Base-by-base conservation (phyloP, 2,888 invertebrate genomes). In the Conchocele bisecta region DNA sequence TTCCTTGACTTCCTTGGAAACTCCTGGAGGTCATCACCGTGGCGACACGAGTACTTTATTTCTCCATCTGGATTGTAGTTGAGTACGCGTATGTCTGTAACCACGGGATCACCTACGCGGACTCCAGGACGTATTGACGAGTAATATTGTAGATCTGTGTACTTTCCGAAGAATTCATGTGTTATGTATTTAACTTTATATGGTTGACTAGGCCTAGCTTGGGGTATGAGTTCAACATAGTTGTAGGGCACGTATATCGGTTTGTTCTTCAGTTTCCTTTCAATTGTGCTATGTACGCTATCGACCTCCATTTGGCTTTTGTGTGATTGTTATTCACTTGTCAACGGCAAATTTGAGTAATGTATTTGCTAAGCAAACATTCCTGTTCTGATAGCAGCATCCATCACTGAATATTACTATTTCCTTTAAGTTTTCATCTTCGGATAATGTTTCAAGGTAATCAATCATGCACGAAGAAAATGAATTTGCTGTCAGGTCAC, bases 301-400 rank as follows among this genome's bases (percentile, higher is more conserved):
- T 74, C 74, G 13, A 51, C 63, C 42, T 73, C 74, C 70, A 74
- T 74, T 46, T 71, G 70, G 15, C 28, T 69, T 71, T 39, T 71
- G 71, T 22, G 39, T 44, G 48, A 71, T 68, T 53, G 29, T 37
- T 22, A 68, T 53, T 42, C 48, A 33, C 41, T 42, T 24, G 46
- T 44, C 48, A 26, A 33, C 39, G 24, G 58, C 56, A 35, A 68
- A 31, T 17, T 56, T 17, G 15, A 29, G 35, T 26, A 71, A 48
- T 11, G 72, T 48, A 59, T 72, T 75, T 26, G 66, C 28, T n/a
- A 75, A 28, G 11, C 48, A 46, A 44, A 39, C 31, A 44, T 75
- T n/a, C n/a, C n/a, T n/a, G n/a, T n/a, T n/a, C n/a, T n/a, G n/a
- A n/a, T n/a, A n/a, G n/a, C n/a, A n/a, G 44, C 68, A 61, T 31